phyloP scores from a whole-genome alignment of 2,797 vertebrate species.

The Menidia menidia region DNA sequence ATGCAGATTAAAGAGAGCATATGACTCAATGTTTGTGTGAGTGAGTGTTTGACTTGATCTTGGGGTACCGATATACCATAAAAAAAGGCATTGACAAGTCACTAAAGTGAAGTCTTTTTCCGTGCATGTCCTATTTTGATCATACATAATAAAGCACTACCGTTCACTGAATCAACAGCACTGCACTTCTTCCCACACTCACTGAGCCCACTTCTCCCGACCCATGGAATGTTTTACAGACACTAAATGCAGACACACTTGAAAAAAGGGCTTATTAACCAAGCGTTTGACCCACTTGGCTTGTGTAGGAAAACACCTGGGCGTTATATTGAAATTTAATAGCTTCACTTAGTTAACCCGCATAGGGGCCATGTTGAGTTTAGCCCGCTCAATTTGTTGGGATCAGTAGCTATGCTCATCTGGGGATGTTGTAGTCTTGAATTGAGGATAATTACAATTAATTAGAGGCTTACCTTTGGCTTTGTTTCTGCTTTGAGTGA shows the following conservation, averaged over 20 bases:
- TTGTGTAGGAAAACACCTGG: constrained; percentile 76
- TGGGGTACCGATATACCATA: constrained; percentile 38
- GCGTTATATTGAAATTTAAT: constrained; percentile 79
- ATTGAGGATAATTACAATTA: constrained; percentile 80
- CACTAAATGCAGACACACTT: constrained; percentile 31
- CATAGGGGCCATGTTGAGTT: constrained; percentile 75
- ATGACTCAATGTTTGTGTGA: background rate
- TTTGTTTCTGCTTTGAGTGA: constrained; percentile 49
- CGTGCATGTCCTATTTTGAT: constrained; percentile 39
- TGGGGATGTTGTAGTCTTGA: constrained; percentile 65
- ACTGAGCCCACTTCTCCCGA: background rate
- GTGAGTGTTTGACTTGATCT: constrained; percentile 13
- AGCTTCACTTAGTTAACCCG: constrained; percentile 79
- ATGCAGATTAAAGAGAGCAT: constrained; percentile 4
- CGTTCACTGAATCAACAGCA: constrained; percentile 19
- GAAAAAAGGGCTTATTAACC: constrained; percentile 60
- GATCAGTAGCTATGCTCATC: constrained; percentile 70
- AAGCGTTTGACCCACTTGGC: constrained; percentile 73
- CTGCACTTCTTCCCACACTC: background rate
- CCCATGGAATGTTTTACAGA: constrained; percentile 43
- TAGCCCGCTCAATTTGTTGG: constrained; percentile 71
- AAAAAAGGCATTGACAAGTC: constrained; percentile 22
- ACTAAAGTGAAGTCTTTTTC: constrained; percentile 41
- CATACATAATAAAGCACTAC: constrained; percentile 50
- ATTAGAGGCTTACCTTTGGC: constrained; percentile 72